Percentiles rank a stretch among this genome's conserved stretches.
These are phyloP conservation scores for Eristalinus aeneus DNA, from an alignment of 2,888 invertebrate genomes.

Conservation along the genomic window DNA sequence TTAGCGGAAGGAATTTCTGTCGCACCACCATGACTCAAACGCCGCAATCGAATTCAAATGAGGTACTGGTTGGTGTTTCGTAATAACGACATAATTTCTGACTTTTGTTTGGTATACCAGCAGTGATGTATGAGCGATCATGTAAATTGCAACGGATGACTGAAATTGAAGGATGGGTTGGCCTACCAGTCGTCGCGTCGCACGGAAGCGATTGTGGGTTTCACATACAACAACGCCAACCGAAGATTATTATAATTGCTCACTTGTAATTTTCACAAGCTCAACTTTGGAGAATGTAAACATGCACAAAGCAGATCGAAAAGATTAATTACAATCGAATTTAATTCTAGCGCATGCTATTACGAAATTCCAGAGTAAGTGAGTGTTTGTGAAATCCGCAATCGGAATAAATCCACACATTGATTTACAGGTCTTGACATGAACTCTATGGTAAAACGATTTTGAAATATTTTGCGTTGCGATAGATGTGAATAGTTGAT, in stretches of 20 bases:
- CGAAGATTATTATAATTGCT: constrained; percentile 2
- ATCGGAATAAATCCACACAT: background rate
- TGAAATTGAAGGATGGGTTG: background rate
- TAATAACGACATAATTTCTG: constrained; percentile 10
- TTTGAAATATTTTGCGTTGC: background rate
- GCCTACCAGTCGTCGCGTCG: background rate
- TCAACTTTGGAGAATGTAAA: constrained; percentile 6
- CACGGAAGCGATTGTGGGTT: background rate
- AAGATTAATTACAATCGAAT: constrained; percentile 36
- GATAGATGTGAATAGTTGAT: background rate
- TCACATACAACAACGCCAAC: background rate
- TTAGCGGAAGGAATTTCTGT: constrained; percentile 3
- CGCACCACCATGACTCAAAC: background rate
- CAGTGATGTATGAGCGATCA: background rate
- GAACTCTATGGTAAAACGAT: too few species aligned
- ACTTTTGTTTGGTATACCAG: background rate
- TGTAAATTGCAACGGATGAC: background rate
- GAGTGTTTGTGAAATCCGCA: background rate
- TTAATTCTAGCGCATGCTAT: constrained; percentile 38
- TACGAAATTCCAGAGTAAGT: constrained; percentile 22
- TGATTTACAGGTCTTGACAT: background rate
- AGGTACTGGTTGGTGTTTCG: background rate
- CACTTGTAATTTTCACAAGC: background rate
- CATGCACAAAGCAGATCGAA: background rate
- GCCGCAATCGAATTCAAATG: background rate